Base-by-base conservation (phyloP, 2,113 vertebrate species). In the Emydura subglobosa region DNA sequence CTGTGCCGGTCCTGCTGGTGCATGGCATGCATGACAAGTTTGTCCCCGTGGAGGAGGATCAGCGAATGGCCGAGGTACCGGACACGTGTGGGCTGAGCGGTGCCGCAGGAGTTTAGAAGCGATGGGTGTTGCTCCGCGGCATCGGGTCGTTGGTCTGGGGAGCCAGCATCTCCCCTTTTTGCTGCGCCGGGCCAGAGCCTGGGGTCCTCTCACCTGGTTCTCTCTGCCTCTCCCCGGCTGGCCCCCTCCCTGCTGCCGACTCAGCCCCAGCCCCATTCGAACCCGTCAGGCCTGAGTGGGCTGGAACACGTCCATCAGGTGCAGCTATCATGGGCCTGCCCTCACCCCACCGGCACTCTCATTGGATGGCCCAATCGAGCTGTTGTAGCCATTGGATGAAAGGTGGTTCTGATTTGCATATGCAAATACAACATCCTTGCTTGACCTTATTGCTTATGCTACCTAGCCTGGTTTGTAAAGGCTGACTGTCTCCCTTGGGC, bases 11-110 rank as follows among this genome's bases (percentile, higher is more conserved):
- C 79, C 98, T 99, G 85, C 98, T 99, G 31, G 99, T 99, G 51
- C 99, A 99, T 0, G 99, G 99, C 85, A 99, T 99, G 98, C 99
- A 99, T 0, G 99, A 99, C 98, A 99, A 99, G 95, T 99, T 99
- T 53, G 99, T 99, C 89, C 99, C 99, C 0, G 98, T 99, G 92
- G 99, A 99, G 50, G 99, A 99, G 87, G 99, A 99, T 94, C 99
- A 99, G 96, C 98, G 99, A 39, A 99, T 99, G 99, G 99, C 99
- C 0, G 99, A 99, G 99, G 99, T 99, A 98, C 34, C 65, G 19
- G 59, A 19, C 34, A 8, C 8, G 34, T 17, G 7, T 68, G 31
- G 16, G 61, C 16, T 19, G 59, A n/a, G 61, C 34, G n/a, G 61
- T 17, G 29, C 57, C n/a, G 31, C 31, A 2, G 2, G 59, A 61